Conservation (phyloP, 2,888 invertebrate species). For the Chymomyza procnemis region DNA sequence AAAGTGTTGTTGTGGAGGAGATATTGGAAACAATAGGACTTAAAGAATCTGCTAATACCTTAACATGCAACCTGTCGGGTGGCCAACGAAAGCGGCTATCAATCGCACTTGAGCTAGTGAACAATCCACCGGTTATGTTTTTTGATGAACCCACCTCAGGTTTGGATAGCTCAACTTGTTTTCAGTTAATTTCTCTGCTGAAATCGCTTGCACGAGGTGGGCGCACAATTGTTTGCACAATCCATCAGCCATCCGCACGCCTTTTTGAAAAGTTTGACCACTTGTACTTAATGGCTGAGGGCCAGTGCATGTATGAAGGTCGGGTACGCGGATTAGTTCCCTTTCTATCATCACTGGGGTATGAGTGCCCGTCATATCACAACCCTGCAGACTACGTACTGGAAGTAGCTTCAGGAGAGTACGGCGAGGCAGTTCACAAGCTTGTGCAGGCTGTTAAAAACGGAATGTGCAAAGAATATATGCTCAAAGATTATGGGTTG, state of each 20-base stretch:
- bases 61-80: constrained; percentile 90
- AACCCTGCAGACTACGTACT: constrained; percentile 98
- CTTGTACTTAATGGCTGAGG: constrained; percentile 93
- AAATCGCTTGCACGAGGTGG: constrained; percentile 92
- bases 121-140: constrained; percentile 98
- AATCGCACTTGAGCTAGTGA: constrained; percentile 94
- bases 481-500: constrained; percentile 74
- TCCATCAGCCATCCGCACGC: constrained; percentile 97
- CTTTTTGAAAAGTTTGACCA: constrained; percentile 97
- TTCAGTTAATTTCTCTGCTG: constrained; percentile 92
- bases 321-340: constrained; percentile 90
- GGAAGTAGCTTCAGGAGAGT: constrained; percentile 97
- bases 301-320: constrained; percentile 95
- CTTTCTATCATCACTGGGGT: constrained; percentile 89
- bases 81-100: constrained; percentile 94
- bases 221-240: constrained; percentile 95
- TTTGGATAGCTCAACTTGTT: constrained; percentile 95
- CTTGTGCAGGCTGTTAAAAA: constrained; percentile 90
- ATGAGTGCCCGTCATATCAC: constrained; percentile 95
- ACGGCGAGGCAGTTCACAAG: constrained; percentile 92
- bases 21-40: constrained; percentile 91
- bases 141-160: constrained; percentile 97
- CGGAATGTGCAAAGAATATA: constrained; percentile 85
- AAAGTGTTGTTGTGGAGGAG: constrained; percentile 89
- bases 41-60: constrained; percentile 87